These are phyloP conservation scores for Cecropterus lyciades DNA, from an alignment of 1,140 invertebrate genomes.

Conservation along the genomic window DNA sequence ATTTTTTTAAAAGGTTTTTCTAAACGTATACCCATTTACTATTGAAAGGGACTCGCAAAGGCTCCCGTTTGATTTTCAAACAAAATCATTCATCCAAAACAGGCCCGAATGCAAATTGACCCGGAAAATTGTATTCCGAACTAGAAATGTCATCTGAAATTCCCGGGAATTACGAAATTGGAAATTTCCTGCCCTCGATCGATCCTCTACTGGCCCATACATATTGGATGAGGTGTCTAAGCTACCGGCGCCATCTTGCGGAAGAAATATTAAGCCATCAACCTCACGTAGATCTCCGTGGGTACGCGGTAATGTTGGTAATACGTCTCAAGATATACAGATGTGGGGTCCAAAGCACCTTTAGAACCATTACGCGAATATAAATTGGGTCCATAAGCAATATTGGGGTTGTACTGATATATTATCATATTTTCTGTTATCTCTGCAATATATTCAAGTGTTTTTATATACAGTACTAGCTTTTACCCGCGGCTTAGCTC, in stretches of 20 bases:
- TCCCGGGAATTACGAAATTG: constrained; percentile 21
- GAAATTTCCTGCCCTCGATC: constrained; percentile 12
- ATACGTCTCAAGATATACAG: background rate
- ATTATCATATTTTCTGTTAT: background rate
- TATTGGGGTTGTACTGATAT: constrained; percentile 2
- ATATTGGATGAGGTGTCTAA: constrained; percentile 49
- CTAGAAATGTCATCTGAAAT: constrained; percentile 17
- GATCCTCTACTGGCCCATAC: constrained; percentile 32
- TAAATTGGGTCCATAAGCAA: constrained; percentile 10
- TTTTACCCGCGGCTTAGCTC: too few species aligned
- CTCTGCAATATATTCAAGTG: too few species aligned
- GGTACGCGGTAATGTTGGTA: background rate
- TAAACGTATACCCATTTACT: too few species aligned
- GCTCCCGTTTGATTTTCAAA: too few species aligned
- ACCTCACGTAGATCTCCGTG: background rate
- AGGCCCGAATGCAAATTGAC: background rate
- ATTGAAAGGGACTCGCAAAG: too few species aligned
- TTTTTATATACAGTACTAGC: too few species aligned
- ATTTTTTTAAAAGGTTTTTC: too few species aligned
- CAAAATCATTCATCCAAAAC: background rate
- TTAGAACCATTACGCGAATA: constrained; percentile 1
- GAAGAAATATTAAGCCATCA: constrained; percentile 42
- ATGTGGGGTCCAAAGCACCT: background rate
- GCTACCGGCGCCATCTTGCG: constrained; percentile 32
- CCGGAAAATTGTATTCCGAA: constrained; percentile 11